phyloP scores from a whole-genome alignment of 2,113 vertebrate species.

The Paralichthys olivaceus region DNA sequence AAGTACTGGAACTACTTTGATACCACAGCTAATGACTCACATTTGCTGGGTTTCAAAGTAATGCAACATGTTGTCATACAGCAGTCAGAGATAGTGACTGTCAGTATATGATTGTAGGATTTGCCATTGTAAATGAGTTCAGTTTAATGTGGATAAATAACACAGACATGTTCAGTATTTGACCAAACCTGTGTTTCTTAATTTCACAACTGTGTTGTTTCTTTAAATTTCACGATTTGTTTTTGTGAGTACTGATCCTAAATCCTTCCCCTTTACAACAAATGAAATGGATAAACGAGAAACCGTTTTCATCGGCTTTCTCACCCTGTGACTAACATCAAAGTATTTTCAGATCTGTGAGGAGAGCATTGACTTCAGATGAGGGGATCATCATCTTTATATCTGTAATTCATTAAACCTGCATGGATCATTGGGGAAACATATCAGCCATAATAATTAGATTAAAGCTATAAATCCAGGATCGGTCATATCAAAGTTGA shows the following conservation, averaged over 20 bases:
- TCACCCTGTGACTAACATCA: not conserved
- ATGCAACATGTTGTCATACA: not conserved
- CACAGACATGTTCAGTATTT: not conserved
- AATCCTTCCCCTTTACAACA: not conserved
- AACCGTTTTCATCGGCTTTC: not conserved
- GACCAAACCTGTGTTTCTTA: too few relatives aligned
- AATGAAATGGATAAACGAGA: not conserved
- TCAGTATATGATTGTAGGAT: not conserved
- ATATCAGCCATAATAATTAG: constrained; percentile 24
- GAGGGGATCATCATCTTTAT: constrained; percentile 35
- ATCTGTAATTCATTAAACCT: constrained; percentile 30
- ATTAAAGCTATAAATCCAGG: constrained; percentile 21
- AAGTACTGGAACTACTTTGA: too few relatives aligned
- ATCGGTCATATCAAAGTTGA: constrained; percentile 18
- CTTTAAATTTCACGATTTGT: not conserved
- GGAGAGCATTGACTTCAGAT: not conserved
- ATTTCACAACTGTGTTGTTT: not conserved
- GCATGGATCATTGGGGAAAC: constrained; percentile 42
- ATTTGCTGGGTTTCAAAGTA: too few relatives aligned
- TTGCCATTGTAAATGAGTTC: not conserved
- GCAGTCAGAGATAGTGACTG: not conserved
- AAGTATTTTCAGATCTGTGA: constrained; percentile 1
- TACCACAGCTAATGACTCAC: too few relatives aligned
- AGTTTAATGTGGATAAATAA: not conserved
- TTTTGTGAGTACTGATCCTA: not conserved